Conservation (phyloP, 2,888 invertebrate genomes). For the Callyntrura guangdongensis region DNA sequence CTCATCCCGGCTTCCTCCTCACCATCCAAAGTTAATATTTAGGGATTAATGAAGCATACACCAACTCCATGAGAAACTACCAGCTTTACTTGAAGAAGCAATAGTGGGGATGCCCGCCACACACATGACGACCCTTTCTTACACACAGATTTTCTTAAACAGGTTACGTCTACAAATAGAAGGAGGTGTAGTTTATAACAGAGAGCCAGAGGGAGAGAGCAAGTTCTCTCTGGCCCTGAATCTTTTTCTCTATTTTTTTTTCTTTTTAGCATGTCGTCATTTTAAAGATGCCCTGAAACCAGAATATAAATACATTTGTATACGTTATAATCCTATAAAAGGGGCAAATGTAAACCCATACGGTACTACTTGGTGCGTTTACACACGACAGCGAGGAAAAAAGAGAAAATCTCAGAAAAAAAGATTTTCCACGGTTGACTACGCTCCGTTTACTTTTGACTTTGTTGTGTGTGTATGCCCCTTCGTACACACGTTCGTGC, state of each 20-base stretch:
- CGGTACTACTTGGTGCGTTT: conserved; percentile 18
- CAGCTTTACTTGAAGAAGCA: not conserved
- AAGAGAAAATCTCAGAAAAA: conserved; percentile 50
- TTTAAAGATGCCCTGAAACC: conserved; percentile 62
- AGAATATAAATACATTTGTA: not conserved
- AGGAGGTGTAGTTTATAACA: not conserved
- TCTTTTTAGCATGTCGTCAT: conserved; percentile 11
- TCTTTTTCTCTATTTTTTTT: conserved; percentile 11
- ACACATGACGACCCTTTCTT: not conserved
- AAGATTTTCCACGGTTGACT: conserved; percentile 79
- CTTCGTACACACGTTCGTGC: not conserved
- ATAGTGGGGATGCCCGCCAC: not conserved
- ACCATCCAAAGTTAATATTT: conserved; percentile 83
- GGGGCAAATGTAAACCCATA: conserved; percentile 24
- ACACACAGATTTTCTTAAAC: conserved; percentile 54
- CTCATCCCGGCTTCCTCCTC: conserved; percentile 39
- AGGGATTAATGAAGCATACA: conserved; percentile 84
- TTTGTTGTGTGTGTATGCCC: conserved; percentile 50
- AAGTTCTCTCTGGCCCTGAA: conserved; percentile 57
- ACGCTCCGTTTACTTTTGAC: conserved; percentile 77
- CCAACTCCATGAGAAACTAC: conserved; percentile 61
- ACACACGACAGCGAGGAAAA: conserved; percentile 1
- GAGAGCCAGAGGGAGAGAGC: not conserved
- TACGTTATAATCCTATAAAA: conserved; percentile 7
- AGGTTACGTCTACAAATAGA: not conserved